phyloP scores from a whole-genome alignment of 2,113 vertebrate genomes.

The Hipposideros armiger region DNA sequence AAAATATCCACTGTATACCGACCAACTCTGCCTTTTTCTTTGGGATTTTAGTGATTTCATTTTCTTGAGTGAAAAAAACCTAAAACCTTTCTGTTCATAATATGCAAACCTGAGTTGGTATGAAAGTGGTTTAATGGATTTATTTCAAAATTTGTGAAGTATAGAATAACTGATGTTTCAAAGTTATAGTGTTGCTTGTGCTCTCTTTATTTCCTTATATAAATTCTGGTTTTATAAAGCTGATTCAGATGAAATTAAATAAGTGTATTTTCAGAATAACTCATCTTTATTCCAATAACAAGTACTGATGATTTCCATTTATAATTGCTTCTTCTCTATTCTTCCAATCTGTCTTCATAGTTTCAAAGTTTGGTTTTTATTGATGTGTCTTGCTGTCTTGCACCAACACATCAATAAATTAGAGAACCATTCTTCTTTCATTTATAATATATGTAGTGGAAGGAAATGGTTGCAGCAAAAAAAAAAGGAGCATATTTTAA shows the following conservation, averaged over 20 bases:
- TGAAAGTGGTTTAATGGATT: neutral
- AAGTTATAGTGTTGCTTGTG: neutral
- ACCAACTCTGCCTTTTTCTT: neutral
- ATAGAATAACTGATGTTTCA: neutral
- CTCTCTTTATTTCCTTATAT: neutral
- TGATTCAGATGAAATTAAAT: neutral
- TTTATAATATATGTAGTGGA: neutral
- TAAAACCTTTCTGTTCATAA: neutral
- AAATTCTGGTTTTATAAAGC: constrained; percentile 19
- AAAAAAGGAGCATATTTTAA: neutral
- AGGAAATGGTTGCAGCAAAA: neutral
- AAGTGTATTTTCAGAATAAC: neutral
- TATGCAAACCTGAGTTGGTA: neutral
- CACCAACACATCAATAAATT: neutral
- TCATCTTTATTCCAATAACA: neutral
- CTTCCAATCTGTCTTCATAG: neutral
- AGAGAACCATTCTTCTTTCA: neutral
- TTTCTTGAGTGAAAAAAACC: neutral
- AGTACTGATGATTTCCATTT: neutral
- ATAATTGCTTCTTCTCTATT: neutral
- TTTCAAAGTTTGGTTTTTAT: neutral
- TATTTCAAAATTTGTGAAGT: neutral
- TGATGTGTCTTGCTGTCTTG: neutral
- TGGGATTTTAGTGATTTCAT: neutral
- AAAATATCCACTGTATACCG: neutral